These are phyloP conservation scores for human (Homo sapiens) DNA, from an alignment of 2,113 vertebrate genomes.

Conservation along the genomic window GRCh38 chr4:149395501-149396000, in stretches of 20 bases:
- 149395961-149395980: not conserved
- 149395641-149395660: constrained; percentile 57
- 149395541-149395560: constrained; percentile 44
- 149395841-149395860: constrained; percentile 22
- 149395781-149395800: constrained; percentile 34
- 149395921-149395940: constrained; percentile 33
- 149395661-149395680: constrained; percentile 60
- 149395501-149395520: constrained; percentile 40
- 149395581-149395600: constrained; percentile 33
- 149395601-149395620: constrained; percentile 36
- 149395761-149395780: constrained; percentile 58
- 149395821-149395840: constrained; percentile 34
- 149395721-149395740: constrained; percentile 66
- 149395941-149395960: not conserved
- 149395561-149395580: not conserved
- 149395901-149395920: constrained; percentile 17
- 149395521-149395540: constrained; percentile 13
- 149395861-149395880: constrained; percentile 21
- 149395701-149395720: constrained; percentile 51
- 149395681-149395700: constrained; percentile 21
- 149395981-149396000: constrained; percentile 36
- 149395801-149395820: constrained; percentile 55
- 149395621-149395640: constrained; percentile 40
- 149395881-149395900: constrained; percentile 42
- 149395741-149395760: constrained; percentile 60